Conservation (phyloP, 2,888 invertebrate genomes). For the Atrina japonica region DNA sequence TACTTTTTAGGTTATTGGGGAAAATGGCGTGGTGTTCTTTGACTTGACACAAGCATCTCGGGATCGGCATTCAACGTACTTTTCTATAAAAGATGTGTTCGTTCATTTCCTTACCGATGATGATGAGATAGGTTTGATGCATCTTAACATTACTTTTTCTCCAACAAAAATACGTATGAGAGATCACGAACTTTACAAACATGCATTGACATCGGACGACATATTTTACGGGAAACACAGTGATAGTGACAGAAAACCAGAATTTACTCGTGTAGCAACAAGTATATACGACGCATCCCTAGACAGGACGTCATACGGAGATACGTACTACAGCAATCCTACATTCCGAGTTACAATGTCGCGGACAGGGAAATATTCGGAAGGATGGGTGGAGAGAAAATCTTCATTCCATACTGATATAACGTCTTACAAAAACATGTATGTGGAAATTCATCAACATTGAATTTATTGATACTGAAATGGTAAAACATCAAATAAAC, state of each 20-base stretch:
- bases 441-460: constrained; percentile 41
- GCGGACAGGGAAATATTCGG: constrained; percentile 44
- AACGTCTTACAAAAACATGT: constrained; percentile 58
- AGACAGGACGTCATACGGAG: constrained; percentile 52
- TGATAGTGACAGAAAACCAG: constrained; percentile 46
- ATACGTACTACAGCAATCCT: constrained; percentile 54
- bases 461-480: too few relatives aligned
- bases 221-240: constrained; percentile 54
- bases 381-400: constrained; percentile 57
- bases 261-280: constrained; percentile 60
- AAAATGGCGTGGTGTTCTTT: constrained; percentile 56
- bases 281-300: constrained; percentile 59
- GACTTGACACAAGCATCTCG: constrained; percentile 50
- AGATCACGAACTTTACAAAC: constrained; percentile 58
- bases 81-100: constrained; percentile 52
- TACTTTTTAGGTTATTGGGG: constrained; percentile 61
- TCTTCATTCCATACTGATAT: constrained; percentile 57
- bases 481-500: too few relatives aligned
- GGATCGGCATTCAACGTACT: constrained; percentile 35
- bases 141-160: constrained; percentile 52
- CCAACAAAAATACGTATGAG: constrained; percentile 49
- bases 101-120: constrained; percentile 62
- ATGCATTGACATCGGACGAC: constrained; percentile 54
- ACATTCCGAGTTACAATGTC: constrained; percentile 58
- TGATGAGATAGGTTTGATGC: constrained; percentile 54